Conservation (phyloP, 2,113 vertebrate species). For the Abramis brama region DNA sequence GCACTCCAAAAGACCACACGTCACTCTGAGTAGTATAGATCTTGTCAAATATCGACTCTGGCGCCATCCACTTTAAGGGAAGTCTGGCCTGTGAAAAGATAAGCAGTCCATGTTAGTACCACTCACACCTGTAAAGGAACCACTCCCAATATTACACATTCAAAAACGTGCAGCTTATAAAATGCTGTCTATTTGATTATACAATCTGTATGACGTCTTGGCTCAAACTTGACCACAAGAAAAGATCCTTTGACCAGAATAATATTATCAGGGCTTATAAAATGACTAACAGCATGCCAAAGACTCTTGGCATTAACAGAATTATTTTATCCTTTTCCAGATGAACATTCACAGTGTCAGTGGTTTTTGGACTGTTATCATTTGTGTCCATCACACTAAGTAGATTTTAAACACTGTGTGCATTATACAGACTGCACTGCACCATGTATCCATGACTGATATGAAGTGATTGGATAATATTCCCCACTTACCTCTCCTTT, state of each 20-base stretch:
- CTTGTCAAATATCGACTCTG: slow-evolving; percentile 95
- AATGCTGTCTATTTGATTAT: slow-evolving; percentile 32
- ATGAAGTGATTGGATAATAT: slow-evolving; percentile 5
- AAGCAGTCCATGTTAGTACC: neutral
- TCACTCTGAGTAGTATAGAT: slow-evolving; percentile 94
- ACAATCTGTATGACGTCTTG: slow-evolving; percentile 36
- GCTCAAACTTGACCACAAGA: slow-evolving; percentile 34
- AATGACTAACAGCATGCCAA: slow-evolving; percentile 39
- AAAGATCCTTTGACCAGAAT: slow-evolving; percentile 33
- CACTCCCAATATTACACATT: neutral
- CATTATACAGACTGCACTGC: neutral
- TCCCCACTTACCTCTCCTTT: slow-evolving; percentile 89
- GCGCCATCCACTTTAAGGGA: slow-evolving; percentile 96
- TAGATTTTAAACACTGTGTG: slow-evolving; percentile 31
- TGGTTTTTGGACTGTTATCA: slow-evolving; percentile 41
- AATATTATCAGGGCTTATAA: slow-evolving; percentile 32
- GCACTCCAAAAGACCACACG: slow-evolving; percentile 93
- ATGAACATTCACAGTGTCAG: slow-evolving; percentile 37
- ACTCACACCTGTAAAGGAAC: slow-evolving; percentile 33
- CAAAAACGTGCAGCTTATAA: neutral
- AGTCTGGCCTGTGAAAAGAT: slow-evolving; percentile 81
- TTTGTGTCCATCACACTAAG: slow-evolving; percentile 40
- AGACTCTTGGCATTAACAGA: slow-evolving; percentile 48
- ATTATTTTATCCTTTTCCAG: slow-evolving; percentile 36
- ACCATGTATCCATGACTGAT: neutral